A percentile compares a stretch with the other conserved stretches of the same genome.
Conservation (phyloP, 2,113 vertebrate genomes). For the Numenius arquata region DNA sequence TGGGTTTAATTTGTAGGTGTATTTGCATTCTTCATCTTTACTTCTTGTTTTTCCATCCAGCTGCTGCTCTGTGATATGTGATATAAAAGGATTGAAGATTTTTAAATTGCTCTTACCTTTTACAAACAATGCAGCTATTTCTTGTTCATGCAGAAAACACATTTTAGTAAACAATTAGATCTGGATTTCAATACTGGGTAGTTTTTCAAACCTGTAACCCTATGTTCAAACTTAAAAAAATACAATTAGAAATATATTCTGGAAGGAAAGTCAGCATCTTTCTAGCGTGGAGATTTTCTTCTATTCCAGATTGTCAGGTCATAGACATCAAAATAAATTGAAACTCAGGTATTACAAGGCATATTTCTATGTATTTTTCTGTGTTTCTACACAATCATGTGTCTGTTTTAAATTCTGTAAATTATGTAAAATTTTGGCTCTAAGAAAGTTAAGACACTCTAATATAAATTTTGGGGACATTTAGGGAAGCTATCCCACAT, state of each 20-base stretch:
- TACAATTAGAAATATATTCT: constrained; percentile 8
- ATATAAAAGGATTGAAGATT: background rate
- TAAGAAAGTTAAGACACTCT: background rate
- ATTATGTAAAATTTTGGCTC: background rate
- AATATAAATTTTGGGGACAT: background rate
- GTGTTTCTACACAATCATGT: background rate
- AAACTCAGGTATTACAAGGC: background rate
- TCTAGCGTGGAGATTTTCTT: background rate
- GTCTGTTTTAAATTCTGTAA: background rate
- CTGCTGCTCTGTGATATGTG: background rate
- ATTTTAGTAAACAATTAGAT: background rate
- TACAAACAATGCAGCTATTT: background rate
- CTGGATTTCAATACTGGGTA: background rate
- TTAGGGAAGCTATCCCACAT: background rate
- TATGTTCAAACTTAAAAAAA: background rate
- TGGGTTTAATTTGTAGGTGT: background rate
- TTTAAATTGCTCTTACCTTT: background rate
- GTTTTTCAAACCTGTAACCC: constrained; percentile 14
- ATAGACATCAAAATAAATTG: background rate
- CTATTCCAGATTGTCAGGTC: background rate
- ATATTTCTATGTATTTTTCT: background rate
- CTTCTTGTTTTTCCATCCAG: background rate
- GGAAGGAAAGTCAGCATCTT: constrained; percentile 38
- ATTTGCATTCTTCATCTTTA: background rate
- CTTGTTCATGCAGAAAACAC: background rate